Percentiles rank a stretch among this genome's conserved stretches.
Conservation (phyloP, 1,140 invertebrate genomes). For the Zaprionus lachaisei region DNA sequence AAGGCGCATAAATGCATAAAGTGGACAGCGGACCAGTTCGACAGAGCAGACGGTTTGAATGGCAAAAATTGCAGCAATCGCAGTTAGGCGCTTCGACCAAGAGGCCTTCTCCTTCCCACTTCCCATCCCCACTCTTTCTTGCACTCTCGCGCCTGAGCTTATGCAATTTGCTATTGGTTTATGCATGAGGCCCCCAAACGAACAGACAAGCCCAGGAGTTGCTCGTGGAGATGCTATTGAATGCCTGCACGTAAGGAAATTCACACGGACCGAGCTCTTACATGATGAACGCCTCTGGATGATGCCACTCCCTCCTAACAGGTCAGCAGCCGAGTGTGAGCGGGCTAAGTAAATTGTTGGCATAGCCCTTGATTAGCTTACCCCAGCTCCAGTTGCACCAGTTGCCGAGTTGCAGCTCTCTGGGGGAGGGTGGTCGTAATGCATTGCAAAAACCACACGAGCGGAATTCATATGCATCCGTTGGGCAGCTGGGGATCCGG, state of each 20-base stretch:
- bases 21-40: slow-evolving; percentile 29
- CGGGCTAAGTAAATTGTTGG: slow-evolving; percentile 78
- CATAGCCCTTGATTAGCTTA: slow-evolving; percentile 80
- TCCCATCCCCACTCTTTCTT: not conserved
- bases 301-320: not conserved
- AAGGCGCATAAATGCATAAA: slow-evolving; percentile 81
- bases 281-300: slow-evolving; percentile 61
- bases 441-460: slow-evolving; percentile 79
- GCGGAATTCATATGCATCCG: slow-evolving; percentile 76
- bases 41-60: slow-evolving; percentile 43
- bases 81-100: slow-evolving; percentile 41
- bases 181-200: slow-evolving; percentile 67
- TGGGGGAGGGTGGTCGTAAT: slow-evolving; percentile 52
- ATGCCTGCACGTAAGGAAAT: slow-evolving; percentile 55
- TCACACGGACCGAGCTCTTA: slow-evolving; percentile 55
- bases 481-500: slow-evolving; percentile 17
- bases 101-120: not conserved
- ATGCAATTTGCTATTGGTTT: slow-evolving; percentile 77
- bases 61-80: slow-evolving; percentile 70
- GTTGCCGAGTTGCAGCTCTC: slow-evolving; percentile 5
- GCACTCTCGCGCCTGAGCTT: slow-evolving; percentile 46
- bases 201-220: slow-evolving; percentile 30
- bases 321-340: slow-evolving; percentile 33
- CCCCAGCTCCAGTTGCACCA: slow-evolving; percentile 26
- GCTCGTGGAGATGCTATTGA: slow-evolving; percentile 8